Percentiles rank a stretch among this genome's conserved stretches.
Evolutionary conservation across 2,888 invertebrate genomes (phyloP).

Genomic region (Folsomia manolachei): DNA sequence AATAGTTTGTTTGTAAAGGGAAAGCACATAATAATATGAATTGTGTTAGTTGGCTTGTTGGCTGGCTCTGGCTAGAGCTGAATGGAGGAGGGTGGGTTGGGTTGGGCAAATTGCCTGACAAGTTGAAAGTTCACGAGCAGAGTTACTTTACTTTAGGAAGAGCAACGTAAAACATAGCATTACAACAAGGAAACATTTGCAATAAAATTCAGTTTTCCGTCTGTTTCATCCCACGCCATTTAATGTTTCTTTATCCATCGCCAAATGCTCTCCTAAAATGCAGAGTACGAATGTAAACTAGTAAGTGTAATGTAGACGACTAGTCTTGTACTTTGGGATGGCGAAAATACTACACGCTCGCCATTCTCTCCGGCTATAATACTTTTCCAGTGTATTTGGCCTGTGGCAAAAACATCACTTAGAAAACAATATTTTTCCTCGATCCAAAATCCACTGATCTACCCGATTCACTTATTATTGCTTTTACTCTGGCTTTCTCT

Average conservation of each 20-base stretch:
- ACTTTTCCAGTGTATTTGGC: background rate
- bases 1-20: too few relatives aligned
- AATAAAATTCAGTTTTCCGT: constrained; percentile 20
- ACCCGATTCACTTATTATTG: background rate
- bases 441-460: background rate
- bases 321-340: background rate
- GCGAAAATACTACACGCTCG: background rate
- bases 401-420: background rate
- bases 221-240: constrained; percentile 13
- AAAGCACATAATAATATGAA: too few relatives aligned
- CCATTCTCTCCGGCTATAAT: background rate
- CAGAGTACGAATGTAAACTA: too few relatives aligned
- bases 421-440: background rate
- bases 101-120: constrained; percentile 21
- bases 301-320: too few relatives aligned
- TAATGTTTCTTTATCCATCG: background rate
- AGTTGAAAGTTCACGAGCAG: constrained; percentile 10
- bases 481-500: background rate
- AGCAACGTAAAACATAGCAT: background rate
- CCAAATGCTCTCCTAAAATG: background rate
- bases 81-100: too few relatives aligned
- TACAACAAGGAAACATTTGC: constrained; percentile 12
- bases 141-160: background rate
- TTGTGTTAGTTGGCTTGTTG: too few relatives aligned
- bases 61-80: too few relatives aligned